Evolutionary conservation across 1,140 invertebrate species (phyloP).

Genomic region (Popillia japonica): DNA sequence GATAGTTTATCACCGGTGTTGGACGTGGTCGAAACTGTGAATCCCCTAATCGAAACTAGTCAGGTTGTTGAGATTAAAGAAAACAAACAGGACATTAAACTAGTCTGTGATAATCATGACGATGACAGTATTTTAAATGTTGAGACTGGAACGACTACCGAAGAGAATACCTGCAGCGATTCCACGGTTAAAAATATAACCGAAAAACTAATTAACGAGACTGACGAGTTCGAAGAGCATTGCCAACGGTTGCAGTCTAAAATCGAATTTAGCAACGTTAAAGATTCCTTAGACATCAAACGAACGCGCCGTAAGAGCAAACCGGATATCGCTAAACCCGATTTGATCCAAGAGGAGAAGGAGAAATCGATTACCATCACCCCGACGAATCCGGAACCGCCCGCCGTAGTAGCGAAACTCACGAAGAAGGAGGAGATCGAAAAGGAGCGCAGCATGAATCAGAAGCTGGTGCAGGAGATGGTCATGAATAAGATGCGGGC

Average conservation of each 20-base stretch:
- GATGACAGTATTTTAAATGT: slow-evolving; percentile 65
- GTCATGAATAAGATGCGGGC: slow-evolving; percentile 79
- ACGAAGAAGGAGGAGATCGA: slow-evolving; percentile 57
- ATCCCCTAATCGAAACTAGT: not conserved
- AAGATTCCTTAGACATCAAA: slow-evolving; percentile 74
- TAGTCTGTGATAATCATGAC: slow-evolving; percentile 64
- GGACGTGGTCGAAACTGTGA: no score
- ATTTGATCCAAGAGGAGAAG: slow-evolving; percentile 62
- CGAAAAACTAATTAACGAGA: slow-evolving; percentile 44
- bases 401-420: slow-evolving; percentile 40
- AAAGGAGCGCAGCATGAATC: slow-evolving; percentile 57
- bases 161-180: slow-evolving; percentile 62
- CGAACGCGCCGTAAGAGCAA: slow-evolving; percentile 70
- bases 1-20: slow-evolving; percentile 63
- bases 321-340: slow-evolving; percentile 54
- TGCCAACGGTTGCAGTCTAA: slow-evolving; percentile 73
- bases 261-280: slow-evolving; percentile 75
- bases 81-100: slow-evolving; percentile 42
- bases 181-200: slow-evolving; percentile 59
- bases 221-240: slow-evolving; percentile 69
- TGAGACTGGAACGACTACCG: slow-evolving; percentile 68
- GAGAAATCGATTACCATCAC: not conserved
- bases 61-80: slow-evolving; percentile 37
- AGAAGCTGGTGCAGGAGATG: slow-evolving; percentile 69
- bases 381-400: slow-evolving; percentile 41